Base-by-base conservation (phyloP, 2,797 vertebrate species). In the Neosalanx taihuensis region DNA sequence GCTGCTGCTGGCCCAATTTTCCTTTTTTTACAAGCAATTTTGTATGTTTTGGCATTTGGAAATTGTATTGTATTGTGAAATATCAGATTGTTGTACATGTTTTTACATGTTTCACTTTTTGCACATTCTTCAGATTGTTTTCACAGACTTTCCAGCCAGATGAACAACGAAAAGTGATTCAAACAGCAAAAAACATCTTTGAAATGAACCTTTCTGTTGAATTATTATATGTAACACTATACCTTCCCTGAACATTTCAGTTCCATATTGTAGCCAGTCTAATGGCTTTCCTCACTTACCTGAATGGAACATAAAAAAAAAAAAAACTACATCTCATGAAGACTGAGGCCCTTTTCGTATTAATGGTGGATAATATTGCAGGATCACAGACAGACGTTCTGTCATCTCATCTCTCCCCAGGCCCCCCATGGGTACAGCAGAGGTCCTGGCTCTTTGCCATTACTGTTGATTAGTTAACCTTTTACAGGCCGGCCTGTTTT, bases 391-490 rank as follows among this genome's bases (percentile, higher is more conserved):
- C 70, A 26, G 64, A 53, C 46, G 15, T n/a, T 13, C 6, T 53
- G 65, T 67, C 46, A 31, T 67, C 46, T 61, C 23, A 30, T 61
- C 59, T 29, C 20, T 46, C 15, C 29, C 6, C 1, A 13, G 23
- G 64, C 20, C 64, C 6, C 20, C 17, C 37, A 23, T 51, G 64
- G 9, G 65, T 20, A n/a, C 46, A 12, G 10, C 46, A 30, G 41
- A 74, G 64, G 65, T 79, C 75, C 70, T 83, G 81, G 81, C 79
- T 86, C 74, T 76, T 73, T 81, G 78, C 85, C 84, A 85, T 84
- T 87, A 83, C 84, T 69, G 81, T 82, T 88, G 86, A 85, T 89
- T 83, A 83, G 84, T 87, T 91, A 89, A 89, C 87, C 88, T 90
- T 91, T 90, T 88, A 83, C 79, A 80, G 76, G 75, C 75, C 70